phyloP scores from a whole-genome alignment of 2,888 invertebrate species.

The Caradrina kadenii region DNA sequence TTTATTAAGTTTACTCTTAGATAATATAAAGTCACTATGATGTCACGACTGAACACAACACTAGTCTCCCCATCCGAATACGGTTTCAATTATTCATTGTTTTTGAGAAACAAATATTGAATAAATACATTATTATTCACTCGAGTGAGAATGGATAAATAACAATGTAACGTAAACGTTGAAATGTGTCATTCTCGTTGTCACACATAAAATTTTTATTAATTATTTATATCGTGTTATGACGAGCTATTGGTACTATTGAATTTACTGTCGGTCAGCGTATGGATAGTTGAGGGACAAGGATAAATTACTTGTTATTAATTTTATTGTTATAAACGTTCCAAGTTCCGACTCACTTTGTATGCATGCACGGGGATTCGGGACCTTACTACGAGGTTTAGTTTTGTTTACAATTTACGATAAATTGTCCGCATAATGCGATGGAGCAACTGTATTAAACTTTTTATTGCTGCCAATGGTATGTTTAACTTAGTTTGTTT shows the following conservation, averaged over 20 bases:
- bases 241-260: conserved; percentile 60
- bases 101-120: conserved; percentile 64
- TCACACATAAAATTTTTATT: conserved; percentile 70
- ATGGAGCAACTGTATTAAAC: conserved; percentile 34
- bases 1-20: conserved; percentile 76
- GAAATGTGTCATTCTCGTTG: conserved; percentile 68
- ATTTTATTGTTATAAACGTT: conserved; percentile 73
- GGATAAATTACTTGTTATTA: conserved; percentile 78
- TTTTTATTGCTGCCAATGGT: conserved; percentile 48
- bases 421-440: conserved; percentile 44
- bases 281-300: conserved; percentile 67
- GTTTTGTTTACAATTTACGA: conserved; percentile 54
- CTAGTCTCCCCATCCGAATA: conserved; percentile 39
- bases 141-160: conserved; percentile 64
- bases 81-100: conserved; percentile 65
- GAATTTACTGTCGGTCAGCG: conserved; percentile 59
- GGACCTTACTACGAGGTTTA: conserved; percentile 43
- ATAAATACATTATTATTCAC: conserved; percentile 64
- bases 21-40: conserved; percentile 71
- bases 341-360: conserved; percentile 67
- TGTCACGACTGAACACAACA: conserved; percentile 76
- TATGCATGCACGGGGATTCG: conserved; percentile 73
- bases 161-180: conserved; percentile 60
- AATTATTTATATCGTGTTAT: conserved; percentile 70
- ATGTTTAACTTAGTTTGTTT: conserved; percentile 11